Percentiles rank a stretch among this genome's conserved stretches.
These are phyloP conservation scores for Chrysocyon brachyurus DNA, from an alignment of 2,797 vertebrate genomes.

Conservation along the genomic window DNA sequence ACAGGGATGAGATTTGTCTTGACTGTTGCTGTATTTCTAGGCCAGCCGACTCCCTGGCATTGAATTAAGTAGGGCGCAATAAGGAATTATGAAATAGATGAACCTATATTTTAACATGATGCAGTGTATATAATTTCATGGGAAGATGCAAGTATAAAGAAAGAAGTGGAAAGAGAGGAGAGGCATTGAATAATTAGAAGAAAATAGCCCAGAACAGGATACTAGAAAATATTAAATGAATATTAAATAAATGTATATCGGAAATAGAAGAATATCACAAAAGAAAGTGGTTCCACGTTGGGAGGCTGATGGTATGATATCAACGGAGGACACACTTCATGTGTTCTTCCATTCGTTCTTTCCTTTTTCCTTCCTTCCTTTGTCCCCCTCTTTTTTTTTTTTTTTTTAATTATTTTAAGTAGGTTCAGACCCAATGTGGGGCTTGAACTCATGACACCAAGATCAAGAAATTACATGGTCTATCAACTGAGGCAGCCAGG, in stretches of 20 bases:
- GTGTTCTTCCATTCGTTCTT: neutral
- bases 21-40: neutral
- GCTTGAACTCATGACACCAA: neutral
- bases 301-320: neutral
- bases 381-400: accelerated
- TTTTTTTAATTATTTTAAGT: neutral
- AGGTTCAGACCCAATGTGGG: neutral
- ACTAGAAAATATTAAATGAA: neutral
- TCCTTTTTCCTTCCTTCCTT: neutral
- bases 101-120: neutral
- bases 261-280: neutral
- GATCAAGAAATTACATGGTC: neutral
- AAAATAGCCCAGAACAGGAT: neutral
- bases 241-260: neutral
- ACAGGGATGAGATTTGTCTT: neutral
- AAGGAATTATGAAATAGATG: neutral
- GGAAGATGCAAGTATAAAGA: neutral
- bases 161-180: neutral
- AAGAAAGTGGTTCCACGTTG: neutral
- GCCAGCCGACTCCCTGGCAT: neutral
- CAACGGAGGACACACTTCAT: neutral
- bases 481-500: neutral
- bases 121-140: neutral
- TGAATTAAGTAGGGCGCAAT: neutral
- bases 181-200: neutral